Conservation (phyloP, 2,113 vertebrate genomes). For the Hippocampus abdominalis region DNA sequence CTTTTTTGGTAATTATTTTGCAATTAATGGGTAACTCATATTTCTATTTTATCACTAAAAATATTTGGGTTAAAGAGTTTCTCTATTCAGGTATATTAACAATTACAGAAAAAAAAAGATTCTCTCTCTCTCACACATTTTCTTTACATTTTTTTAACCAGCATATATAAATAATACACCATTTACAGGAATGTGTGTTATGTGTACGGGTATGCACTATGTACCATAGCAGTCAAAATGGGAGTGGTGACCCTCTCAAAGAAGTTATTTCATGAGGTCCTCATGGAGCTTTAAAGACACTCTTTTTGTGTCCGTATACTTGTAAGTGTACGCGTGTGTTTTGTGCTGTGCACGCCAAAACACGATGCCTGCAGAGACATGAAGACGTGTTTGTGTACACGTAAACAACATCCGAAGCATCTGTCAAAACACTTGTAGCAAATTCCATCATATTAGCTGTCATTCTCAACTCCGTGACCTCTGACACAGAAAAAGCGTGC, state of each 20-base stretch:
- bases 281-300: not conserved
- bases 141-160: too few species aligned
- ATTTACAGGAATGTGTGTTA: not conserved
- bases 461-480: constrained; percentile 33
- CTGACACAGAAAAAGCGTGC: constrained; percentile 20
- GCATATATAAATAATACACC: not conserved
- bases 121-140: too few species aligned
- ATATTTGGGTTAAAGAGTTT: too few species aligned
- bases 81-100: too few species aligned
- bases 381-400: not conserved
- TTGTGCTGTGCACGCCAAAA: not conserved
- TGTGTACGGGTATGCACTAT: not conserved
- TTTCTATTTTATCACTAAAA: too few species aligned
- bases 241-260: not conserved
- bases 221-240: not conserved
- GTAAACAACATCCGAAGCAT: constrained; percentile 12
- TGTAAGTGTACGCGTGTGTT: not conserved
- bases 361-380: not conserved
- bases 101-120: too few species aligned
- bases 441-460: constrained; percentile 22
- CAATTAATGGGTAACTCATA: too few species aligned
- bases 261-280: not conserved
- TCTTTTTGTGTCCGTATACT: not conserved
- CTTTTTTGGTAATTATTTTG: too few species aligned
- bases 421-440: constrained; percentile 11